These are phyloP conservation scores for Morpho achilles DNA, from an alignment of 2,888 invertebrate genomes.

Conservation along the genomic window DNA sequence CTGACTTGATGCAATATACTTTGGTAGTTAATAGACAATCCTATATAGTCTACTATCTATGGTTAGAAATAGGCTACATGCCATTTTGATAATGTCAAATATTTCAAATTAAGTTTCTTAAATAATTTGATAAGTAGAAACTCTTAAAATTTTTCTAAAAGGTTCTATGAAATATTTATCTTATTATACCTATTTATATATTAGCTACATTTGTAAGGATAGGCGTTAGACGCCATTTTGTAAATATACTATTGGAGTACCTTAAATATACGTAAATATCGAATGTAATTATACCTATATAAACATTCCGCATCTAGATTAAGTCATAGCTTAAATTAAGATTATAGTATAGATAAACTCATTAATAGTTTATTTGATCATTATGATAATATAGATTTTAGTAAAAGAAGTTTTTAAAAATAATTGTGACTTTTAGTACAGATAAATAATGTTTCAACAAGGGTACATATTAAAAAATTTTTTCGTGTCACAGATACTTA, in stretches of 20 bases:
- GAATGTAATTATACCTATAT: not conserved
- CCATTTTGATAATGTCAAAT: too few species aligned
- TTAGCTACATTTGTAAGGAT: not conserved
- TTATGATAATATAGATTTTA: not conserved
- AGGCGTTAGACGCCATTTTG: conserved; percentile 22
- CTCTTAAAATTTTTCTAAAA: not conserved
- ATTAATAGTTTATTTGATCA: not conserved
- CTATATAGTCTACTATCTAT: too few species aligned
- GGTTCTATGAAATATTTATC: not conserved
- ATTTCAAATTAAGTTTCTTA: too few species aligned
- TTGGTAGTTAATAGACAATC: too few species aligned
- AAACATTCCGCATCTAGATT: conserved; percentile 5
- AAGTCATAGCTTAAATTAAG: not conserved
- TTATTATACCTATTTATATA: not conserved
- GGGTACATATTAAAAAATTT: too few species aligned
- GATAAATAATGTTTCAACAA: too few species aligned
- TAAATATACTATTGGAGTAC: conserved; percentile 20
- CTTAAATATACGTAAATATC: conserved; percentile 13
- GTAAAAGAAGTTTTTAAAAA: too few species aligned
- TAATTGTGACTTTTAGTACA: too few species aligned
- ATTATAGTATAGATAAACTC: not conserved
- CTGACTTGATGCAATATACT: too few species aligned
- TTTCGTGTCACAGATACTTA: too few species aligned
- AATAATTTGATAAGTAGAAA: too few species aligned
- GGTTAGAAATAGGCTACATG: too few species aligned